Percentiles rank a stretch among this genome's conserved stretches.
Evolutionary conservation across 2,888 invertebrate genomes (phyloP).

Genomic region (Platycnemis pennipes): DNA sequence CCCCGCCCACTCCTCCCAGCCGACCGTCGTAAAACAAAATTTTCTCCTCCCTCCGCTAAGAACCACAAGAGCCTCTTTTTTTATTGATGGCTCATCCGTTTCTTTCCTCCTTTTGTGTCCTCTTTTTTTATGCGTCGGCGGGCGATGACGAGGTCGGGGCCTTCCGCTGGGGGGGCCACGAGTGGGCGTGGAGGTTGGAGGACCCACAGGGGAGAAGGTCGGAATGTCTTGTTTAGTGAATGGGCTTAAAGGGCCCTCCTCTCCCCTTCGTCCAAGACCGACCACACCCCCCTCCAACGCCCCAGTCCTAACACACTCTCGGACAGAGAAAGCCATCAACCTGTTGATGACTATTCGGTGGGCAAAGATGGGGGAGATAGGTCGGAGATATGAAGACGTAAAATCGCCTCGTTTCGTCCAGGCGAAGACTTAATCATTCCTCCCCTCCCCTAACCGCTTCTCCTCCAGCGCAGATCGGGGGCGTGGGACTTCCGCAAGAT

Average conservation of each 20-base stretch:
- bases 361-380: conserved; percentile 37
- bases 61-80: neutral
- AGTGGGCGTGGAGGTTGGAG: neutral
- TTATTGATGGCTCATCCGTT: neutral
- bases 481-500: neutral
- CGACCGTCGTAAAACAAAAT: conserved; percentile 5
- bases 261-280: neutral
- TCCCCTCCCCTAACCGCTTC: neutral
- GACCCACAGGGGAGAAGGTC: neutral
- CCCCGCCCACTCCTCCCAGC: neutral
- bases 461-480: neutral
- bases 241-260: neutral
- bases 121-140: neutral
- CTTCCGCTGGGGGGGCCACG: neutral
- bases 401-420: conserved; percentile 37
- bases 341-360: conserved; percentile 60
- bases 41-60: neutral
- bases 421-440: conserved; percentile 39
- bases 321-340: conserved; percentile 36
- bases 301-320: neutral
- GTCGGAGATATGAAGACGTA: conserved; percentile 41
- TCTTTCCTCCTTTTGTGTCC: neutral
- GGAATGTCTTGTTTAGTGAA: conserved; percentile 22
- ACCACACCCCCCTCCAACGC: neutral
- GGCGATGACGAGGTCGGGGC: neutral